Evolutionary conservation across 2,888 invertebrate species (phyloP), one percentile per base, ranked within the genome.

Genomic region (Mantis religiosa): DNA sequence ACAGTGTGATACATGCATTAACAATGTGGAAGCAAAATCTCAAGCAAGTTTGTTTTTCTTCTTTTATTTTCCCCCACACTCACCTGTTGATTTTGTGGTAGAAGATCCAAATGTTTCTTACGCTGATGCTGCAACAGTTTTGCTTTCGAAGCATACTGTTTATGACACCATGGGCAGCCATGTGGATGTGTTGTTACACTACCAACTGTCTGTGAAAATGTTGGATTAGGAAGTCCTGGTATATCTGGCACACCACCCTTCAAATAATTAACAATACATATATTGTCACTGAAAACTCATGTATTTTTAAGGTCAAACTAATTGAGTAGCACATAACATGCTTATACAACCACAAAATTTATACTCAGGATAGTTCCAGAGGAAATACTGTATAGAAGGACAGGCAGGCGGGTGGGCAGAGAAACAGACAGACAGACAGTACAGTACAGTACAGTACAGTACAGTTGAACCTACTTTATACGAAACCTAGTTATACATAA

Each of bases 81-180:
- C 30, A 90, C 90, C 89, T 89, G 90, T 30, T 90, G 89, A 20
- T 84, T 54, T 28, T 82, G 85, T 54, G 90, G 88, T 30, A 90
- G 54, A 9, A 90, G 54, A 27, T 87, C 89, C 9, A 87, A 34
- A 91, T 97, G 97, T 82, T 95, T 95, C 90, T 95, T 95, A 0
- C 96, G 94, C 91, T 96, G 95, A 92, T 97, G 97, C 91, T 94
- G 94, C 89, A 94, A 91, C n/a, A 94, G 92, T 91, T 94, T 94
- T 34, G 95, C 95, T 91, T 97, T 96, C 91, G 97, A 96, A 34
- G 97, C 97, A 93, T 98, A 98, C 93, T 98, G 98, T 91, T 97
- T 97, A 92, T 97, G 97, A 92, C 98, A 98, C 94, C 96, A 97
- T 89, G 95, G 95, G 92, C 97, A 97, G 84, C 95, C 94, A 91